Base-by-base conservation (phyloP, 2,113 vertebrate genomes). In the Mobula hypostoma region DNA sequence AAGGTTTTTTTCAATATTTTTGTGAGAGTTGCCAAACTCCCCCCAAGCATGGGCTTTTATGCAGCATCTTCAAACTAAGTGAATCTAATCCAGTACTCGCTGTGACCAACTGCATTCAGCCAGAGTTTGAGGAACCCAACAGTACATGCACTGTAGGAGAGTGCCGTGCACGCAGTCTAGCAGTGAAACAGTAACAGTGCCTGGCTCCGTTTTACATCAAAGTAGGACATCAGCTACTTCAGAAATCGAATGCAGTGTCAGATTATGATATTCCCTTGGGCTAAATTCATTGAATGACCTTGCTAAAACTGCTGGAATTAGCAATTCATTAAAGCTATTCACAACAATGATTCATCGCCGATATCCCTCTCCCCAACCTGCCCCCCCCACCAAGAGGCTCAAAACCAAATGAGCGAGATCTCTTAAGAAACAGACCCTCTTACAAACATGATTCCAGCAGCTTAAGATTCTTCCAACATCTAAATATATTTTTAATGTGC, bases 291-390 rank as follows among this genome's bases (percentile, higher is more conserved):
- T 93, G 68, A 93, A 74, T 93, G 70, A 93, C 91, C 91, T 93
- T 93, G 91, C 70, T 74, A 48, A 93, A 93, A 68, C 91, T 48
- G 91, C 68, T 70, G 74, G 91, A 93, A 93, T 93, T 93, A 93
- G 91, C 91, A 74, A 74, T 93, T 93, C 91, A 93, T 93, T 93
- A 93, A 93, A 74, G 70, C 68, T 21, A 93, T 93, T 74, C 91
- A 93, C 91, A 93, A 93, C 68, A 93, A 93, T 93, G 68, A 93
- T 32, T 93, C 91, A 93, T 48, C 70, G 29, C 70, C 91, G 48
- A 93, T 15, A 85, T 4, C 5, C 80, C 56, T 4, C 56, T 56
- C 78, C 40, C 80, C 21, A 48, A 48, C 48, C 48, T 48, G 48
- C 6, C 17, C 66, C 66, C 17, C 66, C 17, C 66, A 40, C 66